These are phyloP conservation scores for Euclidia mi DNA, from an alignment of 2,888 invertebrate genomes.

Conservation along the genomic window DNA sequence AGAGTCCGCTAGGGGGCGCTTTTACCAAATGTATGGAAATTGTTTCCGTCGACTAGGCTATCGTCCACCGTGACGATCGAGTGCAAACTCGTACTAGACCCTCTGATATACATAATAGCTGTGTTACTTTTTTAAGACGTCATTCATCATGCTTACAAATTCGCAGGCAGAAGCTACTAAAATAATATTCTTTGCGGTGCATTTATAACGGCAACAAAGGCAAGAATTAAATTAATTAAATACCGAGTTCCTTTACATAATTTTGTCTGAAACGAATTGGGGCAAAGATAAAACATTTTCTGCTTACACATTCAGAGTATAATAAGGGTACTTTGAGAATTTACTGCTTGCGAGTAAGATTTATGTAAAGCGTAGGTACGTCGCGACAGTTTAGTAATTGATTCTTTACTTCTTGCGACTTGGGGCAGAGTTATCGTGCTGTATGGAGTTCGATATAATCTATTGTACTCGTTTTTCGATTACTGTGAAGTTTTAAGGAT, in stretches of 20 bases:
- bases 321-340: conserved; percentile 60
- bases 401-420: conserved; percentile 56
- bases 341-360: conserved; percentile 58
- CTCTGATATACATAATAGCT: too few species aligned
- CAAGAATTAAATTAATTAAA: conserved; percentile 19
- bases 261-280: conserved; percentile 45
- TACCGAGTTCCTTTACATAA: conserved; percentile 28
- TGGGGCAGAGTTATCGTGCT: not conserved
- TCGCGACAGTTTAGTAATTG: conserved; percentile 68
- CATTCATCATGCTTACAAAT: too few species aligned
- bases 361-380: conserved; percentile 63
- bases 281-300: conserved; percentile 61
- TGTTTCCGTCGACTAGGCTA: too few species aligned
- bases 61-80: too few species aligned
- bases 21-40: too few species aligned
- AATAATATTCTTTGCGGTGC: conserved; percentile 1
- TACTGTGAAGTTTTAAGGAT: not conserved
- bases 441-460: not conserved
- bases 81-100: too few species aligned
- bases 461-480: not conserved
- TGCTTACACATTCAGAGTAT: conserved; percentile 62
- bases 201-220: conserved; percentile 4
- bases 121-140: too few species aligned
- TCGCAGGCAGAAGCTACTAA: too few species aligned
- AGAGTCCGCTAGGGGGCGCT: too few species aligned